These are phyloP conservation scores for Terrapene triunguis DNA, from an alignment of 2,113 vertebrate species.

Conservation along the genomic window DNA sequence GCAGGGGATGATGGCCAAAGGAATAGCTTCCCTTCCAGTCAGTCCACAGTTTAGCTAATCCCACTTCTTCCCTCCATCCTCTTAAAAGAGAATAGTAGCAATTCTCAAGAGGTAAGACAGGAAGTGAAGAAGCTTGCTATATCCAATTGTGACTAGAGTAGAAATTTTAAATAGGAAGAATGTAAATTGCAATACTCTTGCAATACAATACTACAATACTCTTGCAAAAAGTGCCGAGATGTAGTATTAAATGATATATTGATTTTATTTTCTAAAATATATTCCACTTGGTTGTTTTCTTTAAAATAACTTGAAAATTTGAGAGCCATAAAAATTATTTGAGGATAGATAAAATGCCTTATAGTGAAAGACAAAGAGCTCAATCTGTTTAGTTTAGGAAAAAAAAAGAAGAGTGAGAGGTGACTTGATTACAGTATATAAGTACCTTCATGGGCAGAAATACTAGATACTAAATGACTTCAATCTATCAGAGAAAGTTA, in stretches of 20 bases:
- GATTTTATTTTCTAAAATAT: not conserved
- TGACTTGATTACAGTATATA: not conserved
- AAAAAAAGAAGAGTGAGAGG: not conserved
- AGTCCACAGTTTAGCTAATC: no score
- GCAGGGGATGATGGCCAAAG: no score
- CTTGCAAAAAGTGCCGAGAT: not conserved
- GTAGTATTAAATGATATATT: not conserved
- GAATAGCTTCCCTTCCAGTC: no score
- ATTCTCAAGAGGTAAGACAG: not conserved
- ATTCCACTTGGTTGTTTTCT: not conserved
- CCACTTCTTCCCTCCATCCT: no score
- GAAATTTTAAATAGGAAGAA: not conserved
- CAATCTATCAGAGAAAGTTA: not conserved
- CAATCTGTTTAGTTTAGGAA: not conserved
- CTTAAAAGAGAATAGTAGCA: not conserved
- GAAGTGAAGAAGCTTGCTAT: not conserved
- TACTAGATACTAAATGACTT: not conserved
- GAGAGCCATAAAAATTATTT: not conserved
- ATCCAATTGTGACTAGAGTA: not conserved
- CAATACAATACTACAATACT: not conserved
- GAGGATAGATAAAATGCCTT: not conserved
- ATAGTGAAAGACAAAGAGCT: not conserved
- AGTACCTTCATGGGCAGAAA: not conserved
- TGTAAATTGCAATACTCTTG: not conserved
- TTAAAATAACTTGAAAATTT: not conserved